Evolutionary conservation across 2,113 vertebrate genomes (phyloP), one percentile per base, ranked within the genome.

Genomic region (Entomyzon cyanotis): DNA sequence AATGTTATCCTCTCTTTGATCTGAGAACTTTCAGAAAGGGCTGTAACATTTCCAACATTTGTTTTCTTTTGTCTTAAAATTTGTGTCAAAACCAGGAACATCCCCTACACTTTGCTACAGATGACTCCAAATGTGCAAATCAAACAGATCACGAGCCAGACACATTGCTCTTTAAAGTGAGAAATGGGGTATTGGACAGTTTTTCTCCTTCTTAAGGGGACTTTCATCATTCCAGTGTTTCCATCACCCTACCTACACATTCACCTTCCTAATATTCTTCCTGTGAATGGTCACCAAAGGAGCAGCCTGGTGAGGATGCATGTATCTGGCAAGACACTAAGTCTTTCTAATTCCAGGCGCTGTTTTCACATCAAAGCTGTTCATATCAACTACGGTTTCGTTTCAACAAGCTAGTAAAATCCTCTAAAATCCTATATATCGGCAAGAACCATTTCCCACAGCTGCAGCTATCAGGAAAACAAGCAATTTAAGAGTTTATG

Each of bases 281-380:
- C 44, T 18, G 1, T 0, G 1, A 67, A 21, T 7, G 35, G 37
- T 21, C 20, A 41, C 37, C 63, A 41, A 31, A 28, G 0, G 0
- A 49, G 12, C 31, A 33, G 17, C 31, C 28, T 16, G 7, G 52
- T 49, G 12, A 52, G 50, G 74, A 65, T 37, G 17, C 0, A 0
- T 20, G 3, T 9, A 23, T 63, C 53, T 30, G 37, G n/a, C 20
- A 83, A 85, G 56, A 70, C 31, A 75, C 1, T 9, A 41, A 65
- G 41, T 41, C 23, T 7, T 75, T 62, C 60, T 73, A 53, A 33
- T 77, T 84, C 59, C 46, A 78, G 25, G 8, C 28, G n/a, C 63
- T 64, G 10, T 17, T 77, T 77, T 60, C 44, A 19, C 17, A 52
- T n/a, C 41, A 90, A 63, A 84, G 37, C 16, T 79, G 44, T 31